A percentile compares a stretch with the other conserved stretches of the same genome.
Evolutionary conservation across 2,888 invertebrate species (phyloP).

Genomic region (Eucriotettix oculatus): DNA sequence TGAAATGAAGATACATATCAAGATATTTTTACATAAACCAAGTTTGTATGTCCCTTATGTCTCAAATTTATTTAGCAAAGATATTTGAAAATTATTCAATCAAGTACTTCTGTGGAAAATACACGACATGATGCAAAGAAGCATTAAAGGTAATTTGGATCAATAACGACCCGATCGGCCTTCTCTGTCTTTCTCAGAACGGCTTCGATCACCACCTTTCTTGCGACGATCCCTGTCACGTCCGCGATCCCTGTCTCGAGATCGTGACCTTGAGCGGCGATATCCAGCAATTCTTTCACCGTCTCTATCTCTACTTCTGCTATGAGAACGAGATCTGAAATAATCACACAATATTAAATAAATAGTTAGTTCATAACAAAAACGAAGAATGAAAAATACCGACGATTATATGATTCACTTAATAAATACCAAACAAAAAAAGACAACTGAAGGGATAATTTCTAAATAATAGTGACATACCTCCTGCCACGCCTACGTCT

Average conservation of each 20-base stretch:
- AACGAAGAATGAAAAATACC: background rate
- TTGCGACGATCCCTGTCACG: conserved; percentile 19
- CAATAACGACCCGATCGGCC: conserved; percentile 39
- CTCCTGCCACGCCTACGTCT: conserved; percentile 20
- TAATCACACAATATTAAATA: background rate
- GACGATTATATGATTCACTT: too few species aligned
- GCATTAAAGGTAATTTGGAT: background rate
- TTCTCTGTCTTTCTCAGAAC: conserved; percentile 24
- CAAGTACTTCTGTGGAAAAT: too few species aligned
- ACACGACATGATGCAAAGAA: too few species aligned
- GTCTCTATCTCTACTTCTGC: conserved; percentile 44
- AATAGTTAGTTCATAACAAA: too few species aligned
- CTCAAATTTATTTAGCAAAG: too few species aligned
- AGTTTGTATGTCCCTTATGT: too few species aligned
- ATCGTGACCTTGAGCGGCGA: conserved; percentile 16
- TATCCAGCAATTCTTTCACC: conserved; percentile 18
- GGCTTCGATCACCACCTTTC: conserved; percentile 18
- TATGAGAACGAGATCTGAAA: conserved; percentile 41
- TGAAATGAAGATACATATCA: too few species aligned
- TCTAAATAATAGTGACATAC: conserved; percentile 1
- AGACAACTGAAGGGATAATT: too few species aligned
- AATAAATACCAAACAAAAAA: background rate
- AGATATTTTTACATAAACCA: too few species aligned
- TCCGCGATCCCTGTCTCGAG: conserved; percentile 18
- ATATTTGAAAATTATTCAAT: too few species aligned